phyloP scores from a whole-genome alignment of 2,888 invertebrate genomes.

The Rhagium mordax region DNA sequence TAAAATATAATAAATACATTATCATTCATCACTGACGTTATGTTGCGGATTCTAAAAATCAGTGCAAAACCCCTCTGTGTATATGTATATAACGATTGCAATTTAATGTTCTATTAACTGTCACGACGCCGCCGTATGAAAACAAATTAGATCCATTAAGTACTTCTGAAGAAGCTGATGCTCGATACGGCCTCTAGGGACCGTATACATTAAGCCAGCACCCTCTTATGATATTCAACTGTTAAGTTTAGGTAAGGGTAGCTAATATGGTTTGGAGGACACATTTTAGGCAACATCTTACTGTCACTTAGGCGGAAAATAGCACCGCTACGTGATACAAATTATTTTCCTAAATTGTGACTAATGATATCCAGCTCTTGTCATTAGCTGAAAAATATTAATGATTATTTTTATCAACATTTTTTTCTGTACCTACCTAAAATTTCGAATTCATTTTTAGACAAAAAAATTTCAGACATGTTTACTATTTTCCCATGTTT shows the following conservation, averaged over 20 bases:
- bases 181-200: constrained; percentile 15
- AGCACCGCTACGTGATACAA: too few relatives aligned
- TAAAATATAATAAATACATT: constrained; percentile 19
- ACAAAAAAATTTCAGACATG: too few relatives aligned
- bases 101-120: constrained; percentile 28
- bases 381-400: too few relatives aligned
- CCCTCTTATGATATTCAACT: constrained; percentile 4
- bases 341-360: too few relatives aligned
- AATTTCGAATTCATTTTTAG: too few relatives aligned
- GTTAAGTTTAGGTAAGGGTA: constrained; percentile 4
- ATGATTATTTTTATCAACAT: too few relatives aligned
- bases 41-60: constrained; percentile 1
- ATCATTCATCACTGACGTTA: constrained; percentile 7
- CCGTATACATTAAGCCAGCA: constrained; percentile 4
- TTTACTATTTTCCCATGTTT: too few relatives aligned
- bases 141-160: constrained; percentile 37
- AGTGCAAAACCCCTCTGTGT: constrained; percentile 10
- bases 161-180: constrained; percentile 27
- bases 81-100: constrained; percentile 4
- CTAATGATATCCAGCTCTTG: too few relatives aligned
- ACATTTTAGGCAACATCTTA: background rate
- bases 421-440: too few relatives aligned
- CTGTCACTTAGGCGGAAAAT: background rate
- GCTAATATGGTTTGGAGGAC: constrained; percentile 6
- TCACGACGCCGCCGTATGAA: constrained; percentile 19